Conservation (phyloP, 1,140 invertebrate species). For the Zelostemma sp. region DNA sequence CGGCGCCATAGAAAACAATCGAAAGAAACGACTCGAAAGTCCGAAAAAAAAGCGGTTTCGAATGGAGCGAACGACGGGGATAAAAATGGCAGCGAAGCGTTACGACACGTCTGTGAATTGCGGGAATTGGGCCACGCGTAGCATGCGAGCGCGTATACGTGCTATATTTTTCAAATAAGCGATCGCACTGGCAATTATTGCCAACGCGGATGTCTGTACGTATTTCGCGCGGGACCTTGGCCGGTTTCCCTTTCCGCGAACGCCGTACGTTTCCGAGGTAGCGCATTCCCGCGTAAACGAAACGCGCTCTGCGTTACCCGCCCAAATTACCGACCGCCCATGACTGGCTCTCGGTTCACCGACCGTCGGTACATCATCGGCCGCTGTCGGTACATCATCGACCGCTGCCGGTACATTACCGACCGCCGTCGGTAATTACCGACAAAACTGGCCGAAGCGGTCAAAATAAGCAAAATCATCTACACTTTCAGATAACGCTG, state of each 20-base stretch:
- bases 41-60: too few relatives aligned
- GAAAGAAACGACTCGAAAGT: slow-evolving; percentile 23
- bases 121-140: slow-evolving; percentile 64
- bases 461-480: too few relatives aligned
- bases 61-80: too few relatives aligned
- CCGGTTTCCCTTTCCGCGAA: slow-evolving; percentile 65
- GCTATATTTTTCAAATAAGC: slow-evolving; percentile 59
- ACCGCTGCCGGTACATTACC: too few relatives aligned
- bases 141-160: slow-evolving; percentile 33
- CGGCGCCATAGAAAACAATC: slow-evolving; percentile 18
- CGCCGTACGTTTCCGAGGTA: slow-evolving; percentile 30
- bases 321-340: too few relatives aligned
- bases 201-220: slow-evolving; percentile 68
- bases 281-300: slow-evolving; percentile 40
- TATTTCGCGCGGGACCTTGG: slow-evolving; percentile 65
- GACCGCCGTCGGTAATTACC: too few relatives aligned
- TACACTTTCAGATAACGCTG: too few relatives aligned
- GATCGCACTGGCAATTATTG: slow-evolving; percentile 64
- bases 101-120: slow-evolving; percentile 64
- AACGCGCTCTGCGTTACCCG: slow-evolving; percentile 7
- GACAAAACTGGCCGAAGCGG: too few relatives aligned
- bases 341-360: too few relatives aligned
- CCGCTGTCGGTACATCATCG: too few relatives aligned
- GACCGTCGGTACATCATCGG: too few relatives aligned
- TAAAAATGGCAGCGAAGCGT: slow-evolving; percentile 46